Conservation (phyloP, 23 tunicate species). For the Ciona savignyi region DNA sequence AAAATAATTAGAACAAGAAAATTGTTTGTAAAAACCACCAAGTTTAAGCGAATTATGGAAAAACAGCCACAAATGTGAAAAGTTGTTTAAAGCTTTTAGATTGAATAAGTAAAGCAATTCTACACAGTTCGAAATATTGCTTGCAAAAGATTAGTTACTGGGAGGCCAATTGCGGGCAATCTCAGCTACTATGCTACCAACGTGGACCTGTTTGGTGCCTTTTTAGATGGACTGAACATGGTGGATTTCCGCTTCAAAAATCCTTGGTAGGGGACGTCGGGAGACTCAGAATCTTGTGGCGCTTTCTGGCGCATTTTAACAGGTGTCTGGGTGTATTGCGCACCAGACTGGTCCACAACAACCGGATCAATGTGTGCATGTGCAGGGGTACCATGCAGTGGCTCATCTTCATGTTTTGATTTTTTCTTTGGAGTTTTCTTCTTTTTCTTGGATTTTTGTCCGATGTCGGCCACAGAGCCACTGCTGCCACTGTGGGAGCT, state of each 20-base stretch:
- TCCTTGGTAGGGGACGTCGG: constrained; percentile 6
- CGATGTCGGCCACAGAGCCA: background rate
- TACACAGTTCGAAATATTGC: too few species aligned
- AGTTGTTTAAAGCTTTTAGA: too few species aligned
- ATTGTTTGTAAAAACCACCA: too few species aligned
- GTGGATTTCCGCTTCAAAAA: constrained; percentile 53
- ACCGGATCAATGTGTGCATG: background rate
- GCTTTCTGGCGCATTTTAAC: constrained; percentile 46
- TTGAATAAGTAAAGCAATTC: too few species aligned
- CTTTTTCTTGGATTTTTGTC: background rate
- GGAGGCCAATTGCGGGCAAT: background rate
- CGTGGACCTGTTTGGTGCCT: constrained; percentile 76
- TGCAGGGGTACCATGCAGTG: background rate
- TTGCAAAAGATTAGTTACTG: too few species aligned
- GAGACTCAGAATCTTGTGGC: background rate
- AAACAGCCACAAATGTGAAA: too few species aligned
- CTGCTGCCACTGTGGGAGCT: background rate
- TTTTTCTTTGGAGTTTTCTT: background rate
- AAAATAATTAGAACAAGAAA: too few species aligned
- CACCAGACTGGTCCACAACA: background rate
- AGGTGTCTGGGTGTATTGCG: constrained; percentile 2
- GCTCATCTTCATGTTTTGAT: background rate
- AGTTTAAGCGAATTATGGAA: too few species aligned
- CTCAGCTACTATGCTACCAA: background rate
- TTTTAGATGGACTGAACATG: constrained; percentile 65